phyloP scores from a whole-genome alignment of 2,888 invertebrate genomes.

The Argynnis bischoffii region DNA sequence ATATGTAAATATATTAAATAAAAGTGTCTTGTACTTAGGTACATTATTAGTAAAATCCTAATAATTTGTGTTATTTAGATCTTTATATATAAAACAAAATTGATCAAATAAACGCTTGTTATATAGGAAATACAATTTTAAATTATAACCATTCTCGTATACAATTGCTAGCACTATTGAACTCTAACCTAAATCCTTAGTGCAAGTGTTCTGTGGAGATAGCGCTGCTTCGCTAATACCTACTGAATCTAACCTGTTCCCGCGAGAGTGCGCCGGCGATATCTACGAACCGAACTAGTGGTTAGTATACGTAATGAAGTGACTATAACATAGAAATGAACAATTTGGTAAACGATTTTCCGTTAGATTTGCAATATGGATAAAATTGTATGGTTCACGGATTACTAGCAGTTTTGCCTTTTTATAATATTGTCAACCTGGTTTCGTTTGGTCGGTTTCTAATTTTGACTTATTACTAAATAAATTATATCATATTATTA shows the following conservation, averaged over 20 bases:
- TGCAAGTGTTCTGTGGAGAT: slow-evolving; percentile 37
- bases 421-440: too few relatives aligned
- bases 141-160: background rate
- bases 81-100: background rate
- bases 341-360: slow-evolving; percentile 8
- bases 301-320: slow-evolving; percentile 33
- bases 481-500: too few relatives aligned
- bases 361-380: slow-evolving; percentile 3
- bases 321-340: slow-evolving; percentile 16
- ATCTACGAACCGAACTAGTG: slow-evolving; percentile 21
- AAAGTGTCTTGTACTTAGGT: too few relatives aligned
- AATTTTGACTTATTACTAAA: too few relatives aligned
- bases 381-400: background rate
- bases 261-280: slow-evolving; percentile 16
- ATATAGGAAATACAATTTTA: background rate
- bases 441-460: too few relatives aligned
- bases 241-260: slow-evolving; percentile 25
- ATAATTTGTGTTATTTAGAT: too few relatives aligned
- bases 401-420: too few relatives aligned
- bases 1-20: too few relatives aligned
- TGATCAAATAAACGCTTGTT: background rate
- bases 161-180: slow-evolving; percentile 19
- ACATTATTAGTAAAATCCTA: too few relatives aligned
- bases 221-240: slow-evolving; percentile 33
- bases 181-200: slow-evolving; percentile 24